These are phyloP conservation scores for Hirundo rustica DNA, from an alignment of 2,797 vertebrate genomes.

Conservation along the genomic window DNA sequence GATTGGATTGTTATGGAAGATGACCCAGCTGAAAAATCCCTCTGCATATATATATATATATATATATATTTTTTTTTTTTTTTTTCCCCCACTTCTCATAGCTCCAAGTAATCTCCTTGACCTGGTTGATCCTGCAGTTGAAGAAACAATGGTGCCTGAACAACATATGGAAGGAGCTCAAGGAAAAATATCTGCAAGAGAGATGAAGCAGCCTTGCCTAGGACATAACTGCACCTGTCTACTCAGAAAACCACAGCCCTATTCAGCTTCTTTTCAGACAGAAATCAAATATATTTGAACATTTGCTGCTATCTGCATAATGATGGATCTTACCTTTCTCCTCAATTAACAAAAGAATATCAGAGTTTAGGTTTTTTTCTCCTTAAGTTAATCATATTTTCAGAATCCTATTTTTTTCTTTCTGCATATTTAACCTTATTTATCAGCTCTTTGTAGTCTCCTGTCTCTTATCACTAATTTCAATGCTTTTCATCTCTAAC, in stretches of 20 bases:
- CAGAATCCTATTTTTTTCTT: background rate
- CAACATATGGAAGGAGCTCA: background rate
- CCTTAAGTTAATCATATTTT: background rate
- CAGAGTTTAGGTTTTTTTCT: accelerated
- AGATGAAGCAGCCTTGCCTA: background rate
- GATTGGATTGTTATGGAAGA: background rate
- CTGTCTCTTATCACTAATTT: background rate
- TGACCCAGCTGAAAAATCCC: background rate
- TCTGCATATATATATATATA: too few relatives aligned
- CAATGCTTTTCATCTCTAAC: background rate
- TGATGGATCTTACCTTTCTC: background rate
- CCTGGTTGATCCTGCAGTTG: background rate
- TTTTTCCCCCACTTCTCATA: background rate
- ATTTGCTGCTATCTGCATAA: background rate
- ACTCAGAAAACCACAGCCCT: background rate
- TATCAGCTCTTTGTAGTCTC: background rate
- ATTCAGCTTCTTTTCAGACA: background rate
- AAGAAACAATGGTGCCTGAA: background rate
- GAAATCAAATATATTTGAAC: background rate
- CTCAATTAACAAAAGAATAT: background rate
- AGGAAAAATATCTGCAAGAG: background rate
- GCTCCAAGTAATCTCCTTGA: background rate
- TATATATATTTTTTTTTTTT: background rate
- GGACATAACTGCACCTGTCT: background rate
- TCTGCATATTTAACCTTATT: background rate